phyloP scores from a whole-genome alignment of 2,797 vertebrate genomes.

The Lacerta agilis region DNA sequence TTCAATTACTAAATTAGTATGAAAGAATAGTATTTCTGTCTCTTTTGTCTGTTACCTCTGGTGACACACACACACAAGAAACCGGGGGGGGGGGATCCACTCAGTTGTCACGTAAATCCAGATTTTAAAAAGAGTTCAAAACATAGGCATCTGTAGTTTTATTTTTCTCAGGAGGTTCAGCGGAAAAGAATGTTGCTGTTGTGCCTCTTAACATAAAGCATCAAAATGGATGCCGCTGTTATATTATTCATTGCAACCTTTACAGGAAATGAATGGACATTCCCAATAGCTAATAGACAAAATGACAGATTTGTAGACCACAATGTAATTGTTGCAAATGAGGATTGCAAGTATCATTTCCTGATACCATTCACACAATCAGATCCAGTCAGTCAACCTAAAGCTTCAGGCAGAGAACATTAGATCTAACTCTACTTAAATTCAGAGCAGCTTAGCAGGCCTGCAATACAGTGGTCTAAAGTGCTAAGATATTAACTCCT shows the following conservation, averaged over 20 bases:
- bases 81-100: not conserved
- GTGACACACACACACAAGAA: not conserved
- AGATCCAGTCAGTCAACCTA: not conserved
- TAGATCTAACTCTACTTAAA: not conserved
- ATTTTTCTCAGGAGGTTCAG: conserved; percentile 50
- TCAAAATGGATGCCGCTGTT: conserved; percentile 49
- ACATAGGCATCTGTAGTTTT: conserved; percentile 33
- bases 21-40: not conserved
- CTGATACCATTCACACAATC: conserved; percentile 43
- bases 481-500: not conserved
- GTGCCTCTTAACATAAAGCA: conserved; percentile 45
- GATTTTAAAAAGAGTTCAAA: not conserved
- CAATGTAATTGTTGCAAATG: conserved; percentile 44
- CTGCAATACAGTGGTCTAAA: not conserved
- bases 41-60: not conserved
- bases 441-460: not conserved
- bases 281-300: conserved; percentile 44
- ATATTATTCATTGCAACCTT: conserved; percentile 50
- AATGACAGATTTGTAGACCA: conserved; percentile 54
- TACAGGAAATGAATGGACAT: conserved; percentile 57
- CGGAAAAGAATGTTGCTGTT: conserved; percentile 43
- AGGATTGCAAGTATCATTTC: not conserved
- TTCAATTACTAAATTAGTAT: not conserved
- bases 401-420: not conserved
- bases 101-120: not conserved